Evolutionary conservation across 1,140 invertebrate species (phyloP).

Genomic region (Camponotus floridanus): DNA sequence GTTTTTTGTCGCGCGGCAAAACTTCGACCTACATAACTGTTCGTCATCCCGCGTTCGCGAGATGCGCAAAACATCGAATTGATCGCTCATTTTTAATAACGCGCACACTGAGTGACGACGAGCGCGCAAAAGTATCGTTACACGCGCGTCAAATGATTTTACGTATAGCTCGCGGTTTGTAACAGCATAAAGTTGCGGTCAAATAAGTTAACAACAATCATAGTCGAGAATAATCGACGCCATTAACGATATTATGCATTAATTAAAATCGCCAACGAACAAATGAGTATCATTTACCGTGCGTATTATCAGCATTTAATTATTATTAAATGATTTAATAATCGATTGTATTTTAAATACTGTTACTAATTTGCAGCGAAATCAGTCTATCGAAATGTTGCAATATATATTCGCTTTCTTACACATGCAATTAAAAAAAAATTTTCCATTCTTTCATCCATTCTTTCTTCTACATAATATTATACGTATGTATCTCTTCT

Average conservation of each 20-base stretch:
- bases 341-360: constrained; percentile 46
- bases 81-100: constrained; percentile 15
- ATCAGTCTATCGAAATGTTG: background rate
- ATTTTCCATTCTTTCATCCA: background rate
- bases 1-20: constrained; percentile 51
- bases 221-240: constrained; percentile 49
- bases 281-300: constrained; percentile 42
- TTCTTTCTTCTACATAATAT: background rate
- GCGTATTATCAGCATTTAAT: constrained; percentile 32
- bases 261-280: constrained; percentile 55
- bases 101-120: background rate
- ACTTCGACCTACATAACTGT: background rate
- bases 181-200: constrained; percentile 24
- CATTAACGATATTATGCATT: constrained; percentile 53
- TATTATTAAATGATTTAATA: constrained; percentile 51
- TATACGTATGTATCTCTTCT: background rate
- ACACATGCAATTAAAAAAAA: background rate
- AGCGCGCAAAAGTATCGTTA: background rate
- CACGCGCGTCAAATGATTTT: background rate
- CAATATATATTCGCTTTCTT: background rate
- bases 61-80: constrained; percentile 14
- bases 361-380: background rate
- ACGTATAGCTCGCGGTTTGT: constrained; percentile 1
- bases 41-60: background rate
- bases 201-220: constrained; percentile 47